Percentiles rank a stretch among this genome's conserved stretches.
These are phyloP conservation scores for Bombus soroeensis DNA, from an alignment of 1,140 invertebrate species.

Conservation along the genomic window DNA sequence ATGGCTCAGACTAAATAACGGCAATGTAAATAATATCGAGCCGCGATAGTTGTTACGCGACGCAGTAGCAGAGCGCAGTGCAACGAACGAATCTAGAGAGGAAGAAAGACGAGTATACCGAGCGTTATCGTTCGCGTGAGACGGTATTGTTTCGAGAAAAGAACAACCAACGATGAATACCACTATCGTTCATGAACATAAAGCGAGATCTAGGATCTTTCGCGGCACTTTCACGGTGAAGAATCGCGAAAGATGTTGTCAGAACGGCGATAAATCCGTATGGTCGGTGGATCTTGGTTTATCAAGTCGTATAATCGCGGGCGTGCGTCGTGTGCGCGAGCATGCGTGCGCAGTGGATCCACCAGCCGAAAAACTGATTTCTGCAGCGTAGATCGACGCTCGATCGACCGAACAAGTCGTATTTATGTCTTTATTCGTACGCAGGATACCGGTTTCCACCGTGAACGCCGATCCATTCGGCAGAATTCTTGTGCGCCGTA, in stretches of 20 bases:
- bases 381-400: conserved; percentile 12
- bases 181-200: conserved; percentile 37
- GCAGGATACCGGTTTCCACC: conserved; percentile 43
- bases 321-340: conserved; percentile 29
- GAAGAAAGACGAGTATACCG: background rate
- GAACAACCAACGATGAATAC: conserved; percentile 7
- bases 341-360: conserved; percentile 26
- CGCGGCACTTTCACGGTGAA: background rate
- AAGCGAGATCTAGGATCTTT: conserved; percentile 18
- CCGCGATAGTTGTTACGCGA: conserved; percentile 50
- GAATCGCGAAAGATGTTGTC: conserved; percentile 45
- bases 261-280: conserved; percentile 50
- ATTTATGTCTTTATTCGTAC: conserved; percentile 60
- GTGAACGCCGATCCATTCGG: conserved; percentile 3
- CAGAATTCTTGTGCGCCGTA: conserved; percentile 23
- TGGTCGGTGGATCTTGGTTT: conserved; percentile 52
- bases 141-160: conserved; percentile 34
- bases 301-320: conserved; percentile 52
- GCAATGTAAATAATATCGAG: conserved; percentile 51
- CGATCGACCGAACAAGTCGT: conserved; percentile 22
- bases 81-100: background rate
- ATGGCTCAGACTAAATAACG: conserved; percentile 30
- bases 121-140: conserved; percentile 48
- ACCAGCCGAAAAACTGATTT: conserved; percentile 59
- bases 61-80: background rate